Evolutionary conservation across 2,113 vertebrate species (phyloP).

Genomic region (Alces alces): DNA sequence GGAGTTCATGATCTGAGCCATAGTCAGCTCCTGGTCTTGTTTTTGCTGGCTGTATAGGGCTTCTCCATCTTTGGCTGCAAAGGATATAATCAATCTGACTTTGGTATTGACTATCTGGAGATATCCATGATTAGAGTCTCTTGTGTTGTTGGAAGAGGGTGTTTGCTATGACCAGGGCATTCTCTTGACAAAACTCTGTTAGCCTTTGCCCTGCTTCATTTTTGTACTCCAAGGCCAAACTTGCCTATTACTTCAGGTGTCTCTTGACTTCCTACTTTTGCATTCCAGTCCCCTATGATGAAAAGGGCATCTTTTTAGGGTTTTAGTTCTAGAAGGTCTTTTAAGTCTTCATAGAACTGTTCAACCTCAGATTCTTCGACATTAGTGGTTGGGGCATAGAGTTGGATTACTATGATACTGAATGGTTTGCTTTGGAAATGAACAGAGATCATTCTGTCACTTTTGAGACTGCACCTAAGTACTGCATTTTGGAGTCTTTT

Average conservation of each 20-base stretch:
- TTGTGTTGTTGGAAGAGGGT: not conserved
- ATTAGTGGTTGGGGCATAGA: not conserved
- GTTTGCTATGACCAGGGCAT: not conserved
- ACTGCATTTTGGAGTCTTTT: not conserved
- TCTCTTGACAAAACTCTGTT: not conserved
- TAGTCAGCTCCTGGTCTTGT: not conserved
- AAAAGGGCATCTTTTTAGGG: not conserved
- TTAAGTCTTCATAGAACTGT: not conserved
- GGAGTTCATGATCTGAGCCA: not conserved
- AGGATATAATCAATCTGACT: not conserved
- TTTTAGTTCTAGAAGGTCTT: not conserved
- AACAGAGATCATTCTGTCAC: not conserved
- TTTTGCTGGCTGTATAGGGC: not conserved
- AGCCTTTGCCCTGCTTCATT: not conserved
- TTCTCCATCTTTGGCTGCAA: not conserved
- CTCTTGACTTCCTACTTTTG: not conserved
- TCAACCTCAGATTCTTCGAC: not conserved
- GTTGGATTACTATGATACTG: not conserved
- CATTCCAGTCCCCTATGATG: not conserved
- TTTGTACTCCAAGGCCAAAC: not conserved
- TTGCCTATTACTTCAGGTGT: not conserved
- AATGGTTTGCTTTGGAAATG: not conserved
- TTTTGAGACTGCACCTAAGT: not conserved
- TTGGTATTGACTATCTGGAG: not conserved
- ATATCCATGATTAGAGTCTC: not conserved